Evolutionary conservation across 2,888 invertebrate species (phyloP).

Genomic region (Lycaena phlaeas): DNA sequence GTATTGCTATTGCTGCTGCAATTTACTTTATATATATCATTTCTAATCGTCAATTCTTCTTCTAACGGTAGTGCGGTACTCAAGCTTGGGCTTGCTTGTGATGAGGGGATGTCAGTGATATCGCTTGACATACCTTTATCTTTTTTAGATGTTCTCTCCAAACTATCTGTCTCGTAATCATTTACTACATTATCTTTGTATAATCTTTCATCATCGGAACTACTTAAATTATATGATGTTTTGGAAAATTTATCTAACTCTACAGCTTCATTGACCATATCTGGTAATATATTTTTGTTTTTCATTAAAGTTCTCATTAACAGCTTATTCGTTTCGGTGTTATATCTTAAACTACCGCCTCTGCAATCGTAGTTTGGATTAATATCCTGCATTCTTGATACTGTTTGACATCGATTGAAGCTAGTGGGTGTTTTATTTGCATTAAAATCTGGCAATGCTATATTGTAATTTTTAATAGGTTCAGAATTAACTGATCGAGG

Average conservation of each 20-base stretch:
- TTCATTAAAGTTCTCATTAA: conserved; percentile 33
- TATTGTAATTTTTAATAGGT: conserved; percentile 52
- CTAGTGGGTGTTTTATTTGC: conserved; percentile 29
- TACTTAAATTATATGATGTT: conserved; percentile 47
- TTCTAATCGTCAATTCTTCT: conserved; percentile 85
- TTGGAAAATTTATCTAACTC: conserved; percentile 65
- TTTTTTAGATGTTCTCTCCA: conserved; percentile 75
- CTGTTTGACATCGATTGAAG: conserved; percentile 39
- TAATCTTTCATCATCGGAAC: conserved; percentile 56
- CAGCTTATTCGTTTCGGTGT: conserved; percentile 26
- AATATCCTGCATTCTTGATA: conserved; percentile 42
- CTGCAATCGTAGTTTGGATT: conserved; percentile 38
- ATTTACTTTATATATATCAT: conserved; percentile 79
- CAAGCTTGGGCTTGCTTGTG: conserved; percentile 82
- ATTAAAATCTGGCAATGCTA: conserved; percentile 54
- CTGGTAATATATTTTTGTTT: conserved; percentile 63
- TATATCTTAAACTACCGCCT: conserved; percentile 34
- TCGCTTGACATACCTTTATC: conserved; percentile 74
- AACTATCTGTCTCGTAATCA: conserved; percentile 83
- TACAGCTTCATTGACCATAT: conserved; percentile 79
- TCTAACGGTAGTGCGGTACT: conserved; percentile 83
- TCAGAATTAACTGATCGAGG: conserved; percentile 60
- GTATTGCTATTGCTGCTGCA: conserved; percentile 72
- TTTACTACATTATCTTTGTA: conserved; percentile 58
- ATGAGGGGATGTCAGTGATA: conserved; percentile 76